phyloP scores from a whole-genome alignment of 2,797 vertebrate species.

The Coregonus sp. region DNA sequence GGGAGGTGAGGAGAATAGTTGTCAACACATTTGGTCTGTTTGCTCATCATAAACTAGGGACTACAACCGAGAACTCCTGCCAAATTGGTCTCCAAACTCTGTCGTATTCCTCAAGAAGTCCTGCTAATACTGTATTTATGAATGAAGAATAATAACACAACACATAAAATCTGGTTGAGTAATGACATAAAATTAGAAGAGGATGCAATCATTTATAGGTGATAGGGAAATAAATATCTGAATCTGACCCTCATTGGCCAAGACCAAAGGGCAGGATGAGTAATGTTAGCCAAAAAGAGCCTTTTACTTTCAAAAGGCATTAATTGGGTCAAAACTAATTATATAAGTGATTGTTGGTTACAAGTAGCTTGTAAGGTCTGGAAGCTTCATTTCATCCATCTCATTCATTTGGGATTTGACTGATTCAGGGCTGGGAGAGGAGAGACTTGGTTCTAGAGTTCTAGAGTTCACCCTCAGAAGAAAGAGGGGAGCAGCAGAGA shows the following conservation, averaged over 20 bases:
- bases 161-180: constrained; percentile 21
- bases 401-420: background rate
- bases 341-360: background rate
- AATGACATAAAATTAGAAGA: constrained; percentile 10
- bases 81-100: constrained; percentile 23
- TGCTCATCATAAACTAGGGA: constrained; percentile 41
- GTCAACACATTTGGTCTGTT: constrained; percentile 38
- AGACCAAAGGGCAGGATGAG: background rate
- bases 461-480: background rate
- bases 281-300: background rate
- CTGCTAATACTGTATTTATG: constrained; percentile 39
- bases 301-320: background rate
- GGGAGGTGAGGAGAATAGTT: constrained; percentile 48
- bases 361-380: background rate
- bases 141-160: constrained; percentile 24
- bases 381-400: background rate
- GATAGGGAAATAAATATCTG: background rate
- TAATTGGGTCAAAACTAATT: background rate
- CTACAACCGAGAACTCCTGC: constrained; percentile 13
- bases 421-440: background rate
- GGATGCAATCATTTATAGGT: background rate
- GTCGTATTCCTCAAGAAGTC: constrained; percentile 35
- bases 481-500: background rate
- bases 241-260: background rate
- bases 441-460: background rate